Evolutionary conservation across 2,113 vertebrate species (phyloP), one percentile per base, ranked within the genome.

Genomic region (Elgaria multicarinata): DNA sequence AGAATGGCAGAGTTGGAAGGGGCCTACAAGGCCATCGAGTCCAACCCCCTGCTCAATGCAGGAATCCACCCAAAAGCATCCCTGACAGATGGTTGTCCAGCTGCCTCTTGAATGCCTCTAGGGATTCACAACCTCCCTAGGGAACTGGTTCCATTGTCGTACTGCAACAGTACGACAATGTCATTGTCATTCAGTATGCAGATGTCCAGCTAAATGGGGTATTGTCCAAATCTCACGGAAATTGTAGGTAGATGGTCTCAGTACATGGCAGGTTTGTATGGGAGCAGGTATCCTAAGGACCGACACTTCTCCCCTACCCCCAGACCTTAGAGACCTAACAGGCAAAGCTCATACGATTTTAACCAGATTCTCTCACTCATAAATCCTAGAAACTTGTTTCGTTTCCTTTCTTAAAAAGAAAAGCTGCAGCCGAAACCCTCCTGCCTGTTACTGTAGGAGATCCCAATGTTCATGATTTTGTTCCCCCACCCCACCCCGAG

Each of bases 241-340:
- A 31, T 36, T 80, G 31, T 36, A 79, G 46, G 33, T 16, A 58
- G 53, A 39, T 77, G 20, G 12, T 7, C 26, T 3, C 75, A 77
- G 26, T 28, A 76, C 24, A 26, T 44, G 22, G 5, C 39, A 44
- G 44, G 24, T 26, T 77, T 10, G 9, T 12, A 33, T 33, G 31
- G 26, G 67, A 9, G 67, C 67, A 69, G 67, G 75, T 77, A 44
- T 75, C 36, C n/a, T 22, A 39, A 75, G 72, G 3, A 39, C n/a
- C 0, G 0, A 2, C 3, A 14, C 14, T 31, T 16, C 77, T 8
- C 77, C 46, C 50, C 1, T 55, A 13, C 31, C 9, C 7, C n/a
- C n/a, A 72, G 44, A 33, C 53, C 14, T 18, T 33, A 18, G 53
- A 81, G 53, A 36, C 36, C n/a, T 39, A 18, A 39, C 53, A 82